phyloP scores from a whole-genome alignment of 37 sponge, comb jelly and placozoan genomes.

The Halisarca cf. caerulea region DNA sequence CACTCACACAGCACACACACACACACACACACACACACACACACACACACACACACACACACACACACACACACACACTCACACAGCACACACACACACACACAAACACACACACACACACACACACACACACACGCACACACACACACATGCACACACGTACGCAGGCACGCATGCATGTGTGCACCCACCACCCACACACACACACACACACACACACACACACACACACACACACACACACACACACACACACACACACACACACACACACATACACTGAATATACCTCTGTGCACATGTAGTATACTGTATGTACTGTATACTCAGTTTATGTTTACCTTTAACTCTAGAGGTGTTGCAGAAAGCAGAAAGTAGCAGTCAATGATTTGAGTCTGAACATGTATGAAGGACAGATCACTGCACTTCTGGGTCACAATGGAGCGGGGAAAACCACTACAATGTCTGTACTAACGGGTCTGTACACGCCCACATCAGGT shows the following conservation, averaged over 20 bases:
- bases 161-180: no score
- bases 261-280: neutral
- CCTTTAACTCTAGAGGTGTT: neutral
- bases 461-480: slow-evolving; percentile 81
- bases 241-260: neutral
- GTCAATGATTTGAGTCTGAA: slow-evolving; percentile 64
- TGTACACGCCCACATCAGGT: slow-evolving; percentile 84
- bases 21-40: neutral
- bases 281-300: no score
- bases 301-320: slow-evolving; percentile 11
- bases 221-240: neutral
- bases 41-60: no score
- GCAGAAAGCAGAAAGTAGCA: slow-evolving; percentile 14
- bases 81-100: no score
- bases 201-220: no score
- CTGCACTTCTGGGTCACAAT: slow-evolving; percentile 73
- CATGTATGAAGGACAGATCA: slow-evolving; percentile 76
- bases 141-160: neutral
- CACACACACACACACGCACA: neutral
- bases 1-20: neutral
- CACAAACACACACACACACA: neutral
- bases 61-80: no score
- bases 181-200: no score
- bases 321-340: slow-evolving; percentile 29
- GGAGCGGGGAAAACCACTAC: slow-evolving; percentile 81